Conservation (phyloP, 2,797 vertebrate genomes). For the Trichosurus vulpecula region DNA sequence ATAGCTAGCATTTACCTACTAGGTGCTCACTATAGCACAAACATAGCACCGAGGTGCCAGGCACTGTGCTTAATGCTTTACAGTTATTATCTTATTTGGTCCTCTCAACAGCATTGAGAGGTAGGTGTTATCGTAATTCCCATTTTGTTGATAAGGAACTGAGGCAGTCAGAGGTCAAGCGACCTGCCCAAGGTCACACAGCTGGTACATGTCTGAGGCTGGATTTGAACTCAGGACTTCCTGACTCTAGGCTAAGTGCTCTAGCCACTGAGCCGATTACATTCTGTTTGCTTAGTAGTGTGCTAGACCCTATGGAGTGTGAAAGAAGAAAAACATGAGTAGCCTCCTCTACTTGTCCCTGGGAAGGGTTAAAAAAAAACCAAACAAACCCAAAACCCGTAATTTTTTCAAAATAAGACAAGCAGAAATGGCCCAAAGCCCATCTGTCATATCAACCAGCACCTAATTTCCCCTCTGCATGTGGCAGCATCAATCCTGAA, state of each 20-base stretch:
- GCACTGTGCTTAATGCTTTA: not conserved
- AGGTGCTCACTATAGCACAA: not conserved
- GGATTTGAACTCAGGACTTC: not conserved
- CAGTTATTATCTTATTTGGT: not conserved
- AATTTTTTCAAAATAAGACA: not conserved
- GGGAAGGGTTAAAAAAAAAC: not conserved
- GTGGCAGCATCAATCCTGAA: not conserved
- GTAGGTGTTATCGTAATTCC: not conserved
- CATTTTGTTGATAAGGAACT: not conserved
- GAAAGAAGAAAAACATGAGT: not conserved
- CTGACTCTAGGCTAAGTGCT: not conserved
- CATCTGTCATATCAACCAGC: not conserved
- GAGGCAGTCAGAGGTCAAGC: not conserved
- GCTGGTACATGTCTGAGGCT: not conserved
- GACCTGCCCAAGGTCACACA: not conserved
- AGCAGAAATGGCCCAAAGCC: not conserved
- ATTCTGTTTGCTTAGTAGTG: not conserved
- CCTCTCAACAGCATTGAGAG: not conserved
- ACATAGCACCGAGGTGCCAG: not conserved
- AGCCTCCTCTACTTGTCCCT: not conserved
- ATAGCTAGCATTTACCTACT: not conserved
- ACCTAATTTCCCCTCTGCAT: not conserved
- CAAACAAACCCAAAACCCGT: no score
- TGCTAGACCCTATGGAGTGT: not conserved
- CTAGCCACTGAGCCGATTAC: not conserved